These are phyloP conservation scores for Falco naumanni DNA, from an alignment of 2,797 vertebrate species.

Conservation along the genomic window DNA sequence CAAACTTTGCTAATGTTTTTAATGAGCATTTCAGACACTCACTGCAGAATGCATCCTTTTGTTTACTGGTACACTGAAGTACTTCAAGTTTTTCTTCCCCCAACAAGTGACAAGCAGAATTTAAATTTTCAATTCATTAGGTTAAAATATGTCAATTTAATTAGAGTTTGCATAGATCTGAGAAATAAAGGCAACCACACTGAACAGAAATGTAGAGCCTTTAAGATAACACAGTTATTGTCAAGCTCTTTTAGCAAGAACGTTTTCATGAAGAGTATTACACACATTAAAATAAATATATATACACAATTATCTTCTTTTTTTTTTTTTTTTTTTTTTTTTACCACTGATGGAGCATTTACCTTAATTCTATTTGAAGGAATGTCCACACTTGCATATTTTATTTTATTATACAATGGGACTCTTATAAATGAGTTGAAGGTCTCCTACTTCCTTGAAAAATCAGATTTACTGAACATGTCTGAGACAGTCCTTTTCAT, in stretches of 20 bases:
- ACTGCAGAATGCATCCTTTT: neutral
- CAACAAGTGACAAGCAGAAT: neutral
- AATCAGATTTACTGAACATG: neutral
- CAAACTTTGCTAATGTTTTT: neutral
- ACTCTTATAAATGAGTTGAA: neutral
- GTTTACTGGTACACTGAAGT: neutral
- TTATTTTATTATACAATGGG: neutral
- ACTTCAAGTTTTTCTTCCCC: neutral
- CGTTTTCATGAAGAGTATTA: neutral
- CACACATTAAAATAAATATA: neutral
- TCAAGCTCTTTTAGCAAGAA: neutral
- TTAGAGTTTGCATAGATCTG: slow-evolving; percentile 1
- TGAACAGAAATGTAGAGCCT: neutral
- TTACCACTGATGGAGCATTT: neutral
- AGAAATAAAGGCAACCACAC: slow-evolving; percentile 6
- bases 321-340: neutral
- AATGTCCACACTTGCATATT: neutral
- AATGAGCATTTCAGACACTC: neutral
- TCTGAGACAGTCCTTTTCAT: neutral
- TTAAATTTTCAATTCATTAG: slow-evolving; percentile 47
- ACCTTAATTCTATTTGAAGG: neutral
- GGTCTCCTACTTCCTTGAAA: neutral
- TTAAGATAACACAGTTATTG: neutral
- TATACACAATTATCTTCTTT: neutral
- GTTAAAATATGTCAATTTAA: neutral